phyloP scores from a whole-genome alignment of 2,888 invertebrate species.

The Callyntrura guangdongensis region DNA sequence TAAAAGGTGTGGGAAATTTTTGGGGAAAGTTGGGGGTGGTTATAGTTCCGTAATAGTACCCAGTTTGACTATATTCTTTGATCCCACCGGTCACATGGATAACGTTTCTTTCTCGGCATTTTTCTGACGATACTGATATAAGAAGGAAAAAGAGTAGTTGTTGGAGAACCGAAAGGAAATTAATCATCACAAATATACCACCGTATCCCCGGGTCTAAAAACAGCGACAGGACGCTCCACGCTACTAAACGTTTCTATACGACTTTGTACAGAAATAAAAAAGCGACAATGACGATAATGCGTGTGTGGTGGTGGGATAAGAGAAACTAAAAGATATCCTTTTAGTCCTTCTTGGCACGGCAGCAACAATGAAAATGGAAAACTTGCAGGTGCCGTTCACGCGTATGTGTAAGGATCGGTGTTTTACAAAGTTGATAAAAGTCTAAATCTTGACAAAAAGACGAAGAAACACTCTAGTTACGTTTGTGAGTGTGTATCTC shows the following conservation, averaged over 20 bases:
- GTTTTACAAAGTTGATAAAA: neutral
- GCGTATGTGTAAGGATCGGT: neutral
- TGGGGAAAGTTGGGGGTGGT: conserved; percentile 94
- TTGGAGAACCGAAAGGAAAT: conserved; percentile 65
- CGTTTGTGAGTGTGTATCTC: neutral
- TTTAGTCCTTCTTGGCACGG: conserved; percentile 43
- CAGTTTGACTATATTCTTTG: conserved; percentile 59
- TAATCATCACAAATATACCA: conserved; percentile 71
- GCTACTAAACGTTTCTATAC: conserved; percentile 38
- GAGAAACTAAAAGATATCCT: neutral
- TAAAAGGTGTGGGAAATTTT: conserved; percentile 93
- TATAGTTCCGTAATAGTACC: conserved; percentile 89
- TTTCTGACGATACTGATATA: conserved; percentile 64
- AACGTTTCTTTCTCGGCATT: conserved; percentile 66
- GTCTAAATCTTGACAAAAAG: neutral
- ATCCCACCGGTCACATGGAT: conserved; percentile 60
- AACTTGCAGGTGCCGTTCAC: neutral
- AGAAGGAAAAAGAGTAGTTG: conserved; percentile 57
- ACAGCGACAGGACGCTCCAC: conserved; percentile 32
- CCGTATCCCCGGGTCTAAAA: conserved; percentile 25
- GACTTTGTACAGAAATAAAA: neutral
- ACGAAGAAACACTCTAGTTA: conserved; percentile 5
- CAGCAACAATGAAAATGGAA: neutral
- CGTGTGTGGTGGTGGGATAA: neutral
- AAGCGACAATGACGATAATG: neutral